phyloP scores from a whole-genome alignment of 2,113 vertebrate genomes.

The Lasiurus cinereus region DNA sequence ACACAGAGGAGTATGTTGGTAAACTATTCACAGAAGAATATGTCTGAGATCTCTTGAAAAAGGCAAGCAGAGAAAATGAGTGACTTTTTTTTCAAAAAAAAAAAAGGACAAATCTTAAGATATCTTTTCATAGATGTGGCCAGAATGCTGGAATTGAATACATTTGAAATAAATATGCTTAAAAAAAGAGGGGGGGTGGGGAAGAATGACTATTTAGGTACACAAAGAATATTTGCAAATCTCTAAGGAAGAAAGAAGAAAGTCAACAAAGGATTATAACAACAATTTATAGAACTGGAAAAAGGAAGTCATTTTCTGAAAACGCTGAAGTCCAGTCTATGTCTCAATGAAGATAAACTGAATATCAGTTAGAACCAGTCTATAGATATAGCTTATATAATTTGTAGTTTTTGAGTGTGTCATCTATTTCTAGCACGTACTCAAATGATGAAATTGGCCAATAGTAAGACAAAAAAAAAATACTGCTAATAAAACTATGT shows the following conservation, averaged over 20 bases:
- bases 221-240: constrained; percentile 2
- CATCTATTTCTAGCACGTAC: neutral
- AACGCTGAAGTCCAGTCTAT: neutral
- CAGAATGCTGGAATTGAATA: constrained; percentile 37
- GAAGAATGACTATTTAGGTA: neutral
- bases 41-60: constrained; percentile 10
- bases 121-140: neutral
- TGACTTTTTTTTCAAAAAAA: constrained; percentile 46
- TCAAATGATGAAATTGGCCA: neutral
- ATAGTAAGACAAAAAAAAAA: neutral
- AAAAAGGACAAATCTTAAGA: neutral
- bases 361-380: neutral
- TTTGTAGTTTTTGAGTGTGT: neutral
- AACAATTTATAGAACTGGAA: neutral
- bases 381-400: neutral
- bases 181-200: neutral
- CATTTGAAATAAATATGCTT: neutral
- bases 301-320: neutral
- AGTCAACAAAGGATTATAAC: neutral
- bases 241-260: neutral
- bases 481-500: neutral
- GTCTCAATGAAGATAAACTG: neutral
- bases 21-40: neutral
- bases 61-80: constrained; percentile 23
- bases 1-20: neutral